Conservation (phyloP, 23 tunicate genomes). For the Aplidium turbinatum region DNA sequence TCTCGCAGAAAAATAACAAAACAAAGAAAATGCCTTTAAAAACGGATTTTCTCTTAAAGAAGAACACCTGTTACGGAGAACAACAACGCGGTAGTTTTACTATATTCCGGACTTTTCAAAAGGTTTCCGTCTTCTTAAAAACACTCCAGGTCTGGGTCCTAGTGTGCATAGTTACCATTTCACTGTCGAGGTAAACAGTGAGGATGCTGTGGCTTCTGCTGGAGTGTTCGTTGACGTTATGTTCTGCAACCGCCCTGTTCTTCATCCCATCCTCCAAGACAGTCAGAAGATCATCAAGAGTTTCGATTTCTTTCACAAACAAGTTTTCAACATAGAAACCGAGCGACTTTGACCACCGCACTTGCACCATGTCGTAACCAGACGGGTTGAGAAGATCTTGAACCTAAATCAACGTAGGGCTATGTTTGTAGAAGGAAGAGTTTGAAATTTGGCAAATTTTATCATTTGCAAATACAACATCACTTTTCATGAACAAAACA, state of each 20-base stretch:
- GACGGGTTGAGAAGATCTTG: conserved; percentile 81
- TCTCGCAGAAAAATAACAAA: too few relatives aligned
- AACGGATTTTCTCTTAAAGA: too few relatives aligned
- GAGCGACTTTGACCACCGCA: conserved; percentile 76
- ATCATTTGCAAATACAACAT: too few relatives aligned
- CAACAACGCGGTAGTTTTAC: too few relatives aligned
- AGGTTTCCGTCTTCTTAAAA: too few relatives aligned
- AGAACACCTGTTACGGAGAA: too few relatives aligned
- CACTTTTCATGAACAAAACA: too few relatives aligned
- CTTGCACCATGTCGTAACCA: conserved; percentile 65
- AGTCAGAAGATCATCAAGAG: conserved; percentile 81
- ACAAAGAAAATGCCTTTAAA: too few relatives aligned
- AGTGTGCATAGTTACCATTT: conserved; percentile 42
- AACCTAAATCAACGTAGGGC: conserved; percentile 41
- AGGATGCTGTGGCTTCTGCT: conserved; percentile 91
- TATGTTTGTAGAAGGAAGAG: background rate
- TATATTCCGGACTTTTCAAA: too few relatives aligned
- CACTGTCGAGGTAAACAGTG: conserved; percentile 83
- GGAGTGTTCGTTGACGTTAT: conserved; percentile 89
- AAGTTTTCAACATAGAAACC: conserved; percentile 92
- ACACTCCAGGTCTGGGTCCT: background rate
- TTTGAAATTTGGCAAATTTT: background rate
- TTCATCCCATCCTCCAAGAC: conserved; percentile 91
- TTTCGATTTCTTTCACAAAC: conserved; percentile 71
- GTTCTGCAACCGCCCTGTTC: conserved; percentile 88